Evolutionary conservation across 2,113 vertebrate species (phyloP).

Genomic region (Hippoglossus stenolepis): DNA sequence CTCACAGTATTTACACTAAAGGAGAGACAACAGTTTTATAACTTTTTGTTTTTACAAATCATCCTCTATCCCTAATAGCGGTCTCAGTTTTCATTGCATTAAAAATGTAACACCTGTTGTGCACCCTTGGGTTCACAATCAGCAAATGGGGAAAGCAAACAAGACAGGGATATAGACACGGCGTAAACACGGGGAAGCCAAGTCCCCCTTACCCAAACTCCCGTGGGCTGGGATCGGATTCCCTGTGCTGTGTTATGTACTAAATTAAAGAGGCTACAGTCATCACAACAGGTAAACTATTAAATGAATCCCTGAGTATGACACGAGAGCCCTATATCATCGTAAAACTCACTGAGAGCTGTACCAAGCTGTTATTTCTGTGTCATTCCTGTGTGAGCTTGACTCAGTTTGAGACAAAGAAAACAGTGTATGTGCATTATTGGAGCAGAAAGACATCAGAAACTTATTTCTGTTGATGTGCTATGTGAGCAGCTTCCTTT

Average conservation of each 20-base stretch:
- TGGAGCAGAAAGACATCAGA: background rate
- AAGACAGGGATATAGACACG: constrained; percentile 21
- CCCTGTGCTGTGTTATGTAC: constrained; percentile 15
- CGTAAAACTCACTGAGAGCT: background rate
- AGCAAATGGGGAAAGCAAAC: constrained; percentile 51
- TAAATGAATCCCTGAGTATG: background rate
- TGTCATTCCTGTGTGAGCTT: background rate
- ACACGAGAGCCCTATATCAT: too few relatives aligned
- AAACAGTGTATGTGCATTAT: constrained; percentile 1
- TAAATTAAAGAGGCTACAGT: constrained; percentile 9
- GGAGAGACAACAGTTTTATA: background rate
- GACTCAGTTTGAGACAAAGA: background rate
- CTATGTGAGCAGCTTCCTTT: constrained; percentile 3
- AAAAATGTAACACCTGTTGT: constrained; percentile 62
- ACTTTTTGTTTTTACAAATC: constrained; percentile 11
- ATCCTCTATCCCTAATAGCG: constrained; percentile 26
- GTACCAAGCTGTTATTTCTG: background rate
- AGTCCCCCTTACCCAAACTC: constrained; percentile 41
- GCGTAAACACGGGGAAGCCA: constrained; percentile 38
- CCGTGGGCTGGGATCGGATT: constrained; percentile 34
- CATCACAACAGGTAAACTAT: constrained; percentile 4
- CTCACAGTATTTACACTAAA: background rate
- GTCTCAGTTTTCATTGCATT: constrained; percentile 46
- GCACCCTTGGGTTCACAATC: constrained; percentile 46
- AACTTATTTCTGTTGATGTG: too few relatives aligned